Conservation (phyloP, 2,888 invertebrate species). For the Drosophila aldrichi region DNA sequence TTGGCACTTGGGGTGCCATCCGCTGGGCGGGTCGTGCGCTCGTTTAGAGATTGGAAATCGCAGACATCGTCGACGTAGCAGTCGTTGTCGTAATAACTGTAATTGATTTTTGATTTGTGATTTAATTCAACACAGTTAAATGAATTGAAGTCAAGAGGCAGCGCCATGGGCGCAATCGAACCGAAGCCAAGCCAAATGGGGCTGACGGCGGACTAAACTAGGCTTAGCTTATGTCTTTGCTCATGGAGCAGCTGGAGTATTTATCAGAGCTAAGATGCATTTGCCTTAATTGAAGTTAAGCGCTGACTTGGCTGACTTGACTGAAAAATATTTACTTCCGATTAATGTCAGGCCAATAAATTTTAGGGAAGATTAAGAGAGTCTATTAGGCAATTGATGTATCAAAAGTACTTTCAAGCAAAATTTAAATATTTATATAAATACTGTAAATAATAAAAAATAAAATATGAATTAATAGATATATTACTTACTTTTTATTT, state of each 20-base stretch:
- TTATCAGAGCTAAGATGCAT: slow-evolving; percentile 7
- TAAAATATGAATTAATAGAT: no score
- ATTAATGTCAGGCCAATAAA: background rate
- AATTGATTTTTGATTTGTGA: slow-evolving; percentile 85
- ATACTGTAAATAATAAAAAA: no score
- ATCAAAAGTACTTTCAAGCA: no score
- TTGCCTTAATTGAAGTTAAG: background rate
- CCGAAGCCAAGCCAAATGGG: background rate
- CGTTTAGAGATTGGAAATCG: slow-evolving; percentile 79
- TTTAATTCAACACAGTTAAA: slow-evolving; percentile 83
- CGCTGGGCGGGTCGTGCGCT: slow-evolving; percentile 39
- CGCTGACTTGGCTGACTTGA: background rate
- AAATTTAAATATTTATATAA: no score
- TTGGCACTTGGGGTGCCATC: slow-evolving; percentile 41
- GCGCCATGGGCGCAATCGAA: slow-evolving; percentile 12
- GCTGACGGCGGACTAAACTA: slow-evolving; percentile 4
- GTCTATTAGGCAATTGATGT: background rate
- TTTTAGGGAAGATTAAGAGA: background rate
- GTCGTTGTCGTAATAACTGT: slow-evolving; percentile 79
- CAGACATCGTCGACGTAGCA: slow-evolving; percentile 68
- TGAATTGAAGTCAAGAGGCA: slow-evolving; percentile 61
- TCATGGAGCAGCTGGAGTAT: background rate
- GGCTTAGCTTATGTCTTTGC: slow-evolving; percentile 13
- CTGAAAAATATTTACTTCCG: background rate
- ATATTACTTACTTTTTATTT: no score